phyloP scores from a whole-genome alignment of 1,140 invertebrate genomes.

The Pseudachorutes palmiensis region DNA sequence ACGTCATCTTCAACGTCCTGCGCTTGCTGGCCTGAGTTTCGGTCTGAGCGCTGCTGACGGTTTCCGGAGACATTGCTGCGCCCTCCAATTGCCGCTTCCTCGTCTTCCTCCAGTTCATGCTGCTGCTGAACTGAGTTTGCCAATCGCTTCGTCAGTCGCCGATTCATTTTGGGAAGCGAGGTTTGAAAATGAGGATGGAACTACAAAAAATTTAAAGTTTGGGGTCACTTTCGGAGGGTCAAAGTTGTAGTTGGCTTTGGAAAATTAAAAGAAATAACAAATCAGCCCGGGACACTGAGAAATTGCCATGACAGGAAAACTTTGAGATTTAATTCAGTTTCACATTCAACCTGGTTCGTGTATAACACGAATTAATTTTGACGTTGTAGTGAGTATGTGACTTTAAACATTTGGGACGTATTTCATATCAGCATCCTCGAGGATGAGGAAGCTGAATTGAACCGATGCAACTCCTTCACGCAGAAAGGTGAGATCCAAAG shows the following conservation, averaged over 20 bases:
- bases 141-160: background rate
- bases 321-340: background rate
- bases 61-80: background rate
- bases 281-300: too few species aligned
- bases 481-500: background rate
- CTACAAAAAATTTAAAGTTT: background rate
- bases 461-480: background rate
- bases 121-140: background rate
- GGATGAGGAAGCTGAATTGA: constrained; percentile 1
- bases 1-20: background rate
- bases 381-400: background rate
- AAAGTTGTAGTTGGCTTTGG: background rate
- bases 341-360: background rate
- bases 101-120: background rate
- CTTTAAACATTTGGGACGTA: background rate
- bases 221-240: background rate
- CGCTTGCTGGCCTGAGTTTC: background rate
- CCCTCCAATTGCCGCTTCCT: background rate
- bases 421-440: background rate
- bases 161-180: background rate
- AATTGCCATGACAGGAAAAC: too few species aligned
- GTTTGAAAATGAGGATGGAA: background rate
- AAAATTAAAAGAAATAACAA: too few species aligned
- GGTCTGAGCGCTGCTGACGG: background rate
- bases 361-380: background rate